Evolutionary conservation across 2,888 invertebrate species (phyloP).

Genomic region (Ischnura elegans): DNA sequence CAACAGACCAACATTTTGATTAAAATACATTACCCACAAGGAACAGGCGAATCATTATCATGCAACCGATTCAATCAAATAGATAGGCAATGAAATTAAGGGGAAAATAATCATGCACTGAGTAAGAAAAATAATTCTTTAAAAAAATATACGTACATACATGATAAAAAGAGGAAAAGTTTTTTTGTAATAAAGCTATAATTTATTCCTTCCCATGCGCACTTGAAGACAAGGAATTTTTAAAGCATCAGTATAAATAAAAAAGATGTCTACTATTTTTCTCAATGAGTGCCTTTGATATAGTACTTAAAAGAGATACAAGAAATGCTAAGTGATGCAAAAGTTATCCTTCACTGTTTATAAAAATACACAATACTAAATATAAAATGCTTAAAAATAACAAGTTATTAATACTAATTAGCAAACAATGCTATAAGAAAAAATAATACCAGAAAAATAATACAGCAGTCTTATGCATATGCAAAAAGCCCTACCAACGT

Average conservation of each 20-base stretch:
- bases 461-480: not conserved
- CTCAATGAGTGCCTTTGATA: not conserved
- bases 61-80: no score
- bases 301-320: not conserved
- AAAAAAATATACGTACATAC: no score
- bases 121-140: no score
- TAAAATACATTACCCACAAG: no score
- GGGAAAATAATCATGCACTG: no score
- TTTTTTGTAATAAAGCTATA: not conserved
- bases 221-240: not conserved
- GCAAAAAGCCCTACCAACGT: not conserved
- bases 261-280: not conserved
- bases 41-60: no score
- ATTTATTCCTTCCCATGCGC: not conserved
- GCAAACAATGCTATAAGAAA: not conserved
- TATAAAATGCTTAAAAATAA: constrained; percentile 6
- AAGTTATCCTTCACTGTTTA: not conserved
- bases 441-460: not conserved
- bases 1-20: no score
- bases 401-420: not conserved
- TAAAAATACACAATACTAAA: not conserved
- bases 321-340: not conserved
- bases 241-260: not conserved
- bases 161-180: not conserved
- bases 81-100: no score